phyloP scores from a whole-genome alignment of 2,113 vertebrate species.

The Tetrax tetrax region DNA sequence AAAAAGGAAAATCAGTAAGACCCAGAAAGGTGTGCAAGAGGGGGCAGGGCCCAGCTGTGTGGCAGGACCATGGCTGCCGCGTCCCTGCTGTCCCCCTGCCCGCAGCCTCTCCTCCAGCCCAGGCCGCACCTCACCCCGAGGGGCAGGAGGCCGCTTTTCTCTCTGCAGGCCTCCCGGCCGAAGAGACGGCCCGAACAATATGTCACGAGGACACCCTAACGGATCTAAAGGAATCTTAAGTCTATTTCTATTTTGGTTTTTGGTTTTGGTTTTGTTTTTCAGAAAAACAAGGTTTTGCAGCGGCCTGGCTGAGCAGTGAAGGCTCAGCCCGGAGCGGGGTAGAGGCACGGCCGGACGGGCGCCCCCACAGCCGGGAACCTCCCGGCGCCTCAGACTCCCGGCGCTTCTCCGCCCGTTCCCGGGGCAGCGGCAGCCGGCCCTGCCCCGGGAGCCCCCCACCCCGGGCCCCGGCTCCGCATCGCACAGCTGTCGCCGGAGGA shows the following conservation, averaged over 20 bases:
- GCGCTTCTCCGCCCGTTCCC: no score
- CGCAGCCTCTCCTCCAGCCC: no score
- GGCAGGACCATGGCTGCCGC: rapidly evolving
- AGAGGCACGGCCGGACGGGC: background rate
- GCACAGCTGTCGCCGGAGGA: no score
- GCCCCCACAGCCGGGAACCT: background rate
- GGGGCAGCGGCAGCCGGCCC: background rate
- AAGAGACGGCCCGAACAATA: rapidly evolving
- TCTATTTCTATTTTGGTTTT: rapidly evolving
- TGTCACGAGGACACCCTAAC: rapidly evolving
- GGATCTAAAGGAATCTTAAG: rapidly evolving
- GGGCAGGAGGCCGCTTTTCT: no score
- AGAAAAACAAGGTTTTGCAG: rapidly evolving
- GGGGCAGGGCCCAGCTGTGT: rapidly evolving
- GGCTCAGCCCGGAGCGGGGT: rapidly evolving
- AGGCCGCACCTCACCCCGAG: no score
- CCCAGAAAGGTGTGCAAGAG: rapidly evolving
- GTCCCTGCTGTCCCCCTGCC: no score
- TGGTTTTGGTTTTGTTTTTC: no score
- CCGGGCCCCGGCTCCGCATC: background rate
- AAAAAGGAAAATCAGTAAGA: background rate
- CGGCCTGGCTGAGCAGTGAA: rapidly evolving
- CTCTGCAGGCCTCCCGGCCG: no score
- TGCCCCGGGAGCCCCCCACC: background rate
- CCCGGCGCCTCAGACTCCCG: background rate